Evolutionary conservation across 2,113 vertebrate species (phyloP), one percentile per base, ranked within the genome.

Genomic region (Cryptotis parvus): DNA sequence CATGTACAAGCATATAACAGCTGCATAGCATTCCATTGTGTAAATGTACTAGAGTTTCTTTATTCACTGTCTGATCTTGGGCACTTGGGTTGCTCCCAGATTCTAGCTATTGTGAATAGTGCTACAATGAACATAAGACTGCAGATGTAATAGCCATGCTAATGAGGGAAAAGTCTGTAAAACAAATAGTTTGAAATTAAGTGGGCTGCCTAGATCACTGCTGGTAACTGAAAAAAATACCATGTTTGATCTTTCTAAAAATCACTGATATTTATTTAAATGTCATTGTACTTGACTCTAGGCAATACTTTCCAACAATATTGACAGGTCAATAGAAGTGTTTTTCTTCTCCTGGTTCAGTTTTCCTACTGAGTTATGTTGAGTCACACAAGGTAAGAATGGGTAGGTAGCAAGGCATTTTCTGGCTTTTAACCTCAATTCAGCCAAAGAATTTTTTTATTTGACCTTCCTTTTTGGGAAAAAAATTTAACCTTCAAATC

Each of bases 381-480:
- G 37, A 90, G 63, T 37, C 35, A 37, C 22, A 78, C 39, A 31
- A 0, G 35, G 20, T 80, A 9, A 27, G 4, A 5, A 2, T 69
- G 26, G 11, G 3, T 66, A 1, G 16, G 9, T 11, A 29, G 14
- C n/a, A 74, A 78, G 65, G 14, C 4, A 78, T 81, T 81, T 93
- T 45, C 84, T 63, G 87, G 4, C 49, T 84, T 9, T 22, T 65
- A 31, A 85, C 24, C 26, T 76, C 20, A 69, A 45, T 49, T 75
- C 18, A 76, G 14, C 16, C 10, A 75, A 6, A 82, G 27, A 15
- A 74, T 84, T 26, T 94, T n/a, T 82, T 73, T 61, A 76, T 86
- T 91, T 87, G 83, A 74, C 24, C 20, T 73, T 91, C 7, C 85
- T 91, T 27, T 92, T 80, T n/a, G n/a, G 69, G 92, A 92, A 22